Base-by-base conservation (phyloP, 2,888 invertebrate genomes). In the Cephus sareptanus region DNA sequence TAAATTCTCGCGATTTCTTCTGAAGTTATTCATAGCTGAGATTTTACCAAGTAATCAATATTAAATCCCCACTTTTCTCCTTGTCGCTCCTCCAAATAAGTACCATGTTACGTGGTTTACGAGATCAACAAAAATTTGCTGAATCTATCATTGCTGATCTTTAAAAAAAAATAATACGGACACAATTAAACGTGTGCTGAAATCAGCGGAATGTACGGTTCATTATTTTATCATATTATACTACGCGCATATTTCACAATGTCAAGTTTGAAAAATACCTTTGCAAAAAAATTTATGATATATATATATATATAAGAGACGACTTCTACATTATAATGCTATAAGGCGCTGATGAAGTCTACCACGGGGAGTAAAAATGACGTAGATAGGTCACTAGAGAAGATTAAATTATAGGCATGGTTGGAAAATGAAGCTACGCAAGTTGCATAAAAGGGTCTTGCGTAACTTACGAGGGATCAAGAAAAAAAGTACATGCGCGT, bases 1-100 rank as follows among this genome's bases (percentile, higher is more conserved):
- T 84, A 85, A 85, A 87, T 87, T 87, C 83, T 84, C 84, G 84
- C 84, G 87, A 87, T 87, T 86, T 85, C 84, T 87, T 86, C 82
- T 83, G 85, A 86, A 85, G 86, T 84, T 86, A 85, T 85, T 85
- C 6, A 23, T 23, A 83, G 84, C 76, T 77, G 40, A n/a, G 23
- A 75, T 40, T 40, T 15, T 40, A 40, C 40, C 6, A 4, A 23
- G 23, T 4, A 40, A 23, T 6, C 23, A 40, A 15, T 40, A 40
- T 40, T 40, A 23, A 23, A 40, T 34, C 71, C 12, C 77, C 35
- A 37, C 34, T 69, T 4, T 30, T 35, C 40, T 73, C 56, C 56
- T 56, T 70, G 76, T 68, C 40, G 9, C n/a, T 34, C 30, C 30
- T 73, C 34, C 9, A 56, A 56, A 23, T 23, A 2, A 23, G 23